These are phyloP conservation scores for Balearica regulorum DNA, from an alignment of 2,797 vertebrate genomes.

Conservation along the genomic window DNA sequence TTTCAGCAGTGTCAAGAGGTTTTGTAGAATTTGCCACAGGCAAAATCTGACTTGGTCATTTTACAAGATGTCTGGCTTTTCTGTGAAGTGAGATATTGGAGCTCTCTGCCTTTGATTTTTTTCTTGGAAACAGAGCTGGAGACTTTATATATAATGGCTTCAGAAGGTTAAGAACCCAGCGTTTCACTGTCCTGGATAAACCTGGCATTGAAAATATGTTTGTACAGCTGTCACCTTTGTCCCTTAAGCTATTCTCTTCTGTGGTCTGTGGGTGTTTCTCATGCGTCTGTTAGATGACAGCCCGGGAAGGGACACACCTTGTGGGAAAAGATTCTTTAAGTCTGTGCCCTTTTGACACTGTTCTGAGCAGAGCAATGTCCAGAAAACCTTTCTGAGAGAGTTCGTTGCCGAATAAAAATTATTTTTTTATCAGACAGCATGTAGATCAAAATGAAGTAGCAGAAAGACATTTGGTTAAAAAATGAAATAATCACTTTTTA, in stretches of 20 bases:
- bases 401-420: not conserved
- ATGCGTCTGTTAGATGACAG: not conserved
- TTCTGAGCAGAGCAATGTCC: not conserved
- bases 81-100: not conserved
- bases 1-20: constrained; percentile 3
- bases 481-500: not conserved
- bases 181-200: not conserved
- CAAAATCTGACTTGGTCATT: not conserved
- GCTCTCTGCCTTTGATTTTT: not conserved
- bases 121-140: not conserved
- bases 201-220: constrained; percentile 44
- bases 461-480: not conserved
- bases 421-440: not conserved
- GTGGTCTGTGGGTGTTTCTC: constrained; percentile 42
- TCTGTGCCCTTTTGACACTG: constrained; percentile 43
- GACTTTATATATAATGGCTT: not conserved
- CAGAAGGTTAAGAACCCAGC: not conserved
- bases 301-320: constrained; percentile 49
- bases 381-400: not conserved
- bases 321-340: constrained; percentile 51
- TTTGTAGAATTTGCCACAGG: constrained; percentile 15
- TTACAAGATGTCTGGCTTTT: not conserved
- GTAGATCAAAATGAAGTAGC: not conserved
- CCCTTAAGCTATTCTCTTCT: constrained; percentile 40
- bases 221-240: constrained; percentile 59